Evolutionary conservation across 2,113 vertebrate genomes (phyloP).

Genomic region (Gallinago undulata): DNA sequence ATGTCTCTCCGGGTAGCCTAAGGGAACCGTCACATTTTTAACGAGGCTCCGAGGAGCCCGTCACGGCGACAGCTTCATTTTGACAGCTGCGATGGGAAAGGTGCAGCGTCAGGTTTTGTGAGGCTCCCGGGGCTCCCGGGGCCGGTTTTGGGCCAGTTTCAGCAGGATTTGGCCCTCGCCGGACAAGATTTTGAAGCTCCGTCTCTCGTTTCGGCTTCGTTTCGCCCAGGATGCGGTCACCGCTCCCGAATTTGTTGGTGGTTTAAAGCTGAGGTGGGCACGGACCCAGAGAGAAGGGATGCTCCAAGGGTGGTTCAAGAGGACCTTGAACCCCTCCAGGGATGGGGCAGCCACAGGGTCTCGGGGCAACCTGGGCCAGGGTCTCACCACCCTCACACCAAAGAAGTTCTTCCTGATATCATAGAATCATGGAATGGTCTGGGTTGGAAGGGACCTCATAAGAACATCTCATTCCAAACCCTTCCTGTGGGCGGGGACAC

Average conservation of each 20-base stretch:
- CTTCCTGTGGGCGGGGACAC: too few species aligned
- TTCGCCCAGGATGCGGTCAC: fast-evolving
- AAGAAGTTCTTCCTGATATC: too few species aligned
- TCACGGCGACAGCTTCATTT: neutral
- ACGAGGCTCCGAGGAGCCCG: neutral
- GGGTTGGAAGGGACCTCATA: too few species aligned
- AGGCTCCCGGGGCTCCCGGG: neutral
- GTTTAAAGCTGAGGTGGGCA: neutral
- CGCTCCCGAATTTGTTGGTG: fast-evolving
- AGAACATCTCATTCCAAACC: too few species aligned
- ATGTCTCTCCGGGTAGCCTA: conserved; percentile 37
- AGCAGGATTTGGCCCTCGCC: neutral
- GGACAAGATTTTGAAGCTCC: fast-evolving
- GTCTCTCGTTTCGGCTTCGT: fast-evolving
- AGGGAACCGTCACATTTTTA: conserved; percentile 51
- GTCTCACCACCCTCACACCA: too few species aligned
- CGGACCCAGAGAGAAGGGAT: fast-evolving
- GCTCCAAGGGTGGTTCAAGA: neutral
- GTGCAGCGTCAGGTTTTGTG: conserved; percentile 13
- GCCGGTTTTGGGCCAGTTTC: fast-evolving
- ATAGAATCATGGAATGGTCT: too few species aligned
- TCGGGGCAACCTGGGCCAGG: too few species aligned
- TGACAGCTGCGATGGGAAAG: conserved; percentile 52
- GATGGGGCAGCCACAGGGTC: too few species aligned
- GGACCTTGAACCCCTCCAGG: too few species aligned